Evolutionary conservation across 2,797 vertebrate genomes (phyloP).

Genomic region (Pithecia hirsuta): DNA sequence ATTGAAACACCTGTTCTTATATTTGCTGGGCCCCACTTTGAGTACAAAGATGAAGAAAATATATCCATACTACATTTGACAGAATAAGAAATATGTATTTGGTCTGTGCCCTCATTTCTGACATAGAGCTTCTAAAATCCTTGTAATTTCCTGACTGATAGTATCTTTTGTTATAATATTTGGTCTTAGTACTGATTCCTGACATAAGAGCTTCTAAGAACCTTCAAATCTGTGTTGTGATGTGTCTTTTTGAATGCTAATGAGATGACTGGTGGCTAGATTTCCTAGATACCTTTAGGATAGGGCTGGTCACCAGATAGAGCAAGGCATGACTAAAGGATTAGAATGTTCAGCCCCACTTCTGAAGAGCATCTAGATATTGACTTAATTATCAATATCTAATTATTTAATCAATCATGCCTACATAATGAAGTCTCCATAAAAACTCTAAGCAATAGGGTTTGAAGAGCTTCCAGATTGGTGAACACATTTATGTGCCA

Average conservation of each 20-base stretch:
- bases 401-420: background rate
- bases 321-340: background rate
- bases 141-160: background rate
- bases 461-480: background rate
- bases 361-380: background rate
- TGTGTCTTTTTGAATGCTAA: background rate
- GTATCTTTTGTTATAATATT: background rate
- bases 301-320: background rate
- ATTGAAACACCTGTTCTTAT: conserved; percentile 62
- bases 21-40: conserved; percentile 30
- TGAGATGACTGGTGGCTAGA: background rate
- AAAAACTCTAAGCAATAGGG: background rate
- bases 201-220: background rate
- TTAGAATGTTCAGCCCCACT: background rate
- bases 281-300: background rate
- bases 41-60: conserved; percentile 39
- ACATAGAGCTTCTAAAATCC: background rate
- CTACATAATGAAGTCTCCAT: background rate
- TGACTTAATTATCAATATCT: background rate
- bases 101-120: background rate
- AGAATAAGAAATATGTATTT: background rate
- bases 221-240: background rate
- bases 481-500: background rate
- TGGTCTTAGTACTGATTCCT: background rate
- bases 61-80: background rate